Base-by-base conservation (phyloP, 2,888 invertebrate genomes). In the Pilophorus perplexus region DNA sequence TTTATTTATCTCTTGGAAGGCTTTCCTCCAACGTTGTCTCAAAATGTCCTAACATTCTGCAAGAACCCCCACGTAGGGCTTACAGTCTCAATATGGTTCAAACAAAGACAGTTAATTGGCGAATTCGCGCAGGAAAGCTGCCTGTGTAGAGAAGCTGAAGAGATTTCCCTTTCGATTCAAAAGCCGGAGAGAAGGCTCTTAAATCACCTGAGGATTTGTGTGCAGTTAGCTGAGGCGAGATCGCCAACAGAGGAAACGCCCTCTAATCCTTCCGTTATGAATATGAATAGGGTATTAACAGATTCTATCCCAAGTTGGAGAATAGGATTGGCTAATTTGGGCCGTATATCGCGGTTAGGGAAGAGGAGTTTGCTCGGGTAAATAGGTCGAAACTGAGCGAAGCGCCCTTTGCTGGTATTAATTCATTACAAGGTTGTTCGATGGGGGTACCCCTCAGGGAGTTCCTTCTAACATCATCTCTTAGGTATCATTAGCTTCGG, bases 281-380 rank as follows among this genome's bases (percentile, higher is more conserved):
- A 62, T 62, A 62, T 62, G 62, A 62, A 62, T 62, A 62, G 62
- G 62, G 62, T 62, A 62, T 62, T 62, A 62, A 62, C 62, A 44
- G 62, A 62, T 62, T 62, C 62, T 62, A 62, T 62, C 22, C 62
- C 48, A 62, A 62, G 46, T 46, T 62, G 33, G 33, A 62, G 46
- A 62, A 62, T 62, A 22, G 62, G 62, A 62, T 62, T 46, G 62
- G 62, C 62, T 62, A 62, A 62, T 62, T 62, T 62, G 62, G 62
- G 62, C 62, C 62, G 62, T 62, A 62, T 62, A 62, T 62, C 62
- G 62, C 62, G 62, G 62, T 62, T 62, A 59, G 59, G 16, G 59
- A 25, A 27, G 40, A 27, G 38, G 55, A 55, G 55, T 55, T 55
- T 55, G 55, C 55, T 55, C 55, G 37, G 23, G 55, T 55, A 55